Base-by-base conservation (phyloP, 2,113 vertebrate genomes). In the Seriola aureovittata region DNA sequence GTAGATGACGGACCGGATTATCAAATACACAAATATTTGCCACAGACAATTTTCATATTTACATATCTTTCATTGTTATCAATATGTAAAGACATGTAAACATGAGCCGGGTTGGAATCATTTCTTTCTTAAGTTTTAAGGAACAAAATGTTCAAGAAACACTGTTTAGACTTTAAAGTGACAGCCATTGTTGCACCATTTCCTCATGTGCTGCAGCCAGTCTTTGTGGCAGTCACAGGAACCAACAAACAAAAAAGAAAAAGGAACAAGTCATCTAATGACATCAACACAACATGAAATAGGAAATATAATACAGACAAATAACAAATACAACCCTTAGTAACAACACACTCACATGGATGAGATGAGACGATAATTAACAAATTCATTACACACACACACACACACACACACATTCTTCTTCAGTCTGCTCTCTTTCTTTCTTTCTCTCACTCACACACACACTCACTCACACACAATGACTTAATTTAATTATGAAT, bases 281-380 rank as follows among this genome's bases (percentile, higher is more conserved):
- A 91, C 87, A 88, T 80, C 23, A 86, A 85, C 90, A 90, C 83
- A 72, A 92, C 81, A 84, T 69, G 40, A 81, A 86, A 87, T 57
- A 52, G 80, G 63, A 89, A 87, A 85, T 71, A 68, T 71, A 80
- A 64, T 57, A 87, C 59, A 86, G 10, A 42, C 36, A 66, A 80
- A 80, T 52, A 74, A 80, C 74, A 90, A 90, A 84, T 71, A 80
- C 72, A 87, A 4, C 54, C 59, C 77, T 82, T 38, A 85, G 52
- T 71, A 67, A 85, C 63, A 52, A 34, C 66, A 88, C 62, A 65
- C 50, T 80, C 70, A 75, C 63, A 66, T 71, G 67, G 70, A 75
- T 73, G 82, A 84, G 77, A 85, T 80, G 83, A 91, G 62, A 88
- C 77, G 78, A 64, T 52, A 52, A 69, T 64, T 54, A 48, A 71